A percentile compares a stretch with the other conserved stretches of the same genome.
These are phyloP conservation scores for Myiotriccus ornatus DNA, from an alignment of 2,797 vertebrate species.

Conservation along the genomic window DNA sequence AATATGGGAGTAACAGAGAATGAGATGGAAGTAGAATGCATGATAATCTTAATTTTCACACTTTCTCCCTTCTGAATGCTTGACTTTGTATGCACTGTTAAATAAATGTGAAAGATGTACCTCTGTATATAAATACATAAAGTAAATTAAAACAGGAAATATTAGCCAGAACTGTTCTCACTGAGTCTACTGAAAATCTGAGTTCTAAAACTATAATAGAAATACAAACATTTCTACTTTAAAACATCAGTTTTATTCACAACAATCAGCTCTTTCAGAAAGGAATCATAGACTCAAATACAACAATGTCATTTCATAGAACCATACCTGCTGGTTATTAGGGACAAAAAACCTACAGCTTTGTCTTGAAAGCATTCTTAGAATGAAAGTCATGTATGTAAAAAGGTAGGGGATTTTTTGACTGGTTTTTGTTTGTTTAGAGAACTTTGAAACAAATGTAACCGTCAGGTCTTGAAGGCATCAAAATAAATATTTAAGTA, in stretches of 20 bases:
- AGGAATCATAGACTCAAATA: neutral
- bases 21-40: neutral
- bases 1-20: neutral
- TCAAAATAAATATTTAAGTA: neutral
- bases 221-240: neutral
- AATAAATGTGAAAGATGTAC: neutral
- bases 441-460: neutral
- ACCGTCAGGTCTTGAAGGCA: neutral
- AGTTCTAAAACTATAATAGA: neutral
- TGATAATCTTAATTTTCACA: neutral
- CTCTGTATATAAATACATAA: neutral
- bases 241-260: neutral
- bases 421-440: neutral
- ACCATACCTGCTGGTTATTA: neutral
- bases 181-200: neutral
- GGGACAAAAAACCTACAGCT: neutral
- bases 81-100: neutral
- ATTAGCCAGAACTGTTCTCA: neutral
- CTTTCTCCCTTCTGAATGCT: neutral
- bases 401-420: neutral
- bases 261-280: neutral
- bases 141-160: neutral
- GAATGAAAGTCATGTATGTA: neutral
- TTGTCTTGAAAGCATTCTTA: neutral
- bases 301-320: neutral